Conservation (phyloP, 2,797 vertebrate genomes). For the Huso huso region DNA sequence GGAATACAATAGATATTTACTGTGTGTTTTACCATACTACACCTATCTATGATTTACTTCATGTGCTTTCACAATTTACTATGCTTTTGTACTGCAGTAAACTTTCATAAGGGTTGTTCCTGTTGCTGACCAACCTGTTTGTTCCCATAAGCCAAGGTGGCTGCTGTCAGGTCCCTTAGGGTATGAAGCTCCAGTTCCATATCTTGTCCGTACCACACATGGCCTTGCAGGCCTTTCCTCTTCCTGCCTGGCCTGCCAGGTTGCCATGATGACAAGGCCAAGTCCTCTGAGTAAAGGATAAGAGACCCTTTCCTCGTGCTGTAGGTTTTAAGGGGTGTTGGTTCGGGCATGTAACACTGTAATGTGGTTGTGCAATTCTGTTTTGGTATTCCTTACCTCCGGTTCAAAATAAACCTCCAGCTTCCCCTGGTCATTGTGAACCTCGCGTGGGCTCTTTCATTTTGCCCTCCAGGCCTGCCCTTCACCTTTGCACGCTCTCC, state of each 20-base stretch:
- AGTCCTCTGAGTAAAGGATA: conserved; percentile 63
- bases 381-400: conserved; percentile 43
- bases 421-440: conserved; percentile 49
- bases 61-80: too few relatives aligned
- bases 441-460: conserved; percentile 49
- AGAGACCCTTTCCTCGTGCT: conserved; percentile 60
- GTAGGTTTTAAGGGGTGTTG: conserved; percentile 61
- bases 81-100: too few relatives aligned
- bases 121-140: conserved; percentile 41
- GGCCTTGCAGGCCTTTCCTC: conserved; percentile 9
- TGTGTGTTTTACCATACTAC: too few relatives aligned
- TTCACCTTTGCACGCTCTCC: background rate
- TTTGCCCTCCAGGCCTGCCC: conserved; percentile 25
- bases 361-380: too few relatives aligned
- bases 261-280: conserved; percentile 38
- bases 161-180: conserved; percentile 51
- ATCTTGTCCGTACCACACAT: conserved; percentile 25
- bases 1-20: too few relatives aligned
- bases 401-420: conserved; percentile 65
- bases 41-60: too few relatives aligned
- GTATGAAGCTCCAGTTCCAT: conserved; percentile 36
- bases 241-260: conserved; percentile 30
- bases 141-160: conserved; percentile 45
- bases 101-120: too few relatives aligned
- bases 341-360: conserved; percentile 21